Evolutionary conservation across 2,113 vertebrate genomes (phyloP).

Genomic region (Mastomys natalensis): DNA sequence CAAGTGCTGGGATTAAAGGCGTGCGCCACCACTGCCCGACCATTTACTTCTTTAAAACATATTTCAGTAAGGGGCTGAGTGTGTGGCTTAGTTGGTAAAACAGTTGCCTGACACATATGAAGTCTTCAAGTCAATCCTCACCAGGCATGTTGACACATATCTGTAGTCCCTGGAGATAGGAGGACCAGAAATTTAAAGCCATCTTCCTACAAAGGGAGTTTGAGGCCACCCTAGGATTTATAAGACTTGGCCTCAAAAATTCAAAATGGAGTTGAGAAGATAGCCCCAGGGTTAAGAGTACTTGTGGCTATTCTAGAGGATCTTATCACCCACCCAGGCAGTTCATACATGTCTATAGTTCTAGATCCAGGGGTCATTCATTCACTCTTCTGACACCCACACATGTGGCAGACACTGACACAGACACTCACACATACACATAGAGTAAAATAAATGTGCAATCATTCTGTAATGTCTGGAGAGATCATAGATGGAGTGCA

Average conservation of each 20-base stretch:
- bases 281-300: background rate
- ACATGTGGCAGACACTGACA: background rate
- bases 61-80: background rate
- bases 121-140: background rate
- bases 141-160: background rate
- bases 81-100: background rate
- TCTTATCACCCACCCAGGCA: background rate
- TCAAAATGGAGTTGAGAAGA: background rate
- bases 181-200: background rate
- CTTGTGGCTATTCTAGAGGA: background rate
- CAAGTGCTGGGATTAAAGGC: too few species aligned
- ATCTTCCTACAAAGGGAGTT: background rate
- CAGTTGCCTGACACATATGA: background rate
- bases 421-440: background rate
- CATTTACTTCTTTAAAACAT: slow-evolving; percentile 10
- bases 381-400: background rate
- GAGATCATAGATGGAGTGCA: background rate
- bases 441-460: background rate
- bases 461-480: background rate
- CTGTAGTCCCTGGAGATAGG: background rate
- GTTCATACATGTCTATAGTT: background rate
- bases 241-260: background rate
- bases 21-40: too few species aligned
- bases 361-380: background rate
- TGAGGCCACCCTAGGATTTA: background rate